These are phyloP conservation scores for Mythimna impura DNA, from an alignment of 2,888 invertebrate species.

Conservation along the genomic window DNA sequence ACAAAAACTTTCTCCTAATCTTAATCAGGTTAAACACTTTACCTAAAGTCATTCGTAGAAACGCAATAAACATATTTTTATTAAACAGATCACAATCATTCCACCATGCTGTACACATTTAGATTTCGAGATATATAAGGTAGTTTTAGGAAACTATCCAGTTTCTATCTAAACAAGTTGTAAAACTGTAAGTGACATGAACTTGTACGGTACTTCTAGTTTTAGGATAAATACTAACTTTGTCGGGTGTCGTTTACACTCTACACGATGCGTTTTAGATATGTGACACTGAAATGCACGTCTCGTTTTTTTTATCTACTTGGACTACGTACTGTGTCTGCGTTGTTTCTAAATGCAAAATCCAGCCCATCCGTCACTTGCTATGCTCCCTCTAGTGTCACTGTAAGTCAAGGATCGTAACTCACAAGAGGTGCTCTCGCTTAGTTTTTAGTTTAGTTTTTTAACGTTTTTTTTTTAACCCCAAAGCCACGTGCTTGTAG, in stretches of 20 bases:
- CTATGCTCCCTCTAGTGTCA: no score
- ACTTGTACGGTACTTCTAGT: conserved; percentile 1
- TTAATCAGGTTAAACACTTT: conserved; percentile 42
- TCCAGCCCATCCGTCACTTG: no score
- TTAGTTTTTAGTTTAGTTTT: no score
- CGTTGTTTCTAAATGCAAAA: no score
- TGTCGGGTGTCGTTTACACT: background rate
- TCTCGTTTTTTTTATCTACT: background rate
- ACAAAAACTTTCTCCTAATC: conserved; percentile 53
- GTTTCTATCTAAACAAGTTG: conserved; percentile 14
- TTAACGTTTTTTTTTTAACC: no score
- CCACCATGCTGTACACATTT: conserved; percentile 29
- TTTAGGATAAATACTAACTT: conserved; percentile 24
- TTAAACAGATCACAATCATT: conserved; percentile 44
- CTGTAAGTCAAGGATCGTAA: no score
- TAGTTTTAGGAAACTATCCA: conserved; percentile 16
- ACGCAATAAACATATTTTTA: conserved; percentile 14
- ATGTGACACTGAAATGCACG: background rate
- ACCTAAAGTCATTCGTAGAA: conserved; percentile 13
- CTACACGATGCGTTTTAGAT: conserved; percentile 5
- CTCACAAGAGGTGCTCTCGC: no score
- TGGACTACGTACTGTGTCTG: background rate
- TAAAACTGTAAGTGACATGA: conserved; percentile 36
- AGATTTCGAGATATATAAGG: conserved; percentile 45
- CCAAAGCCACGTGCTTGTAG: no score